These are phyloP conservation scores for Aythya baeri DNA, from an alignment of 2,113 vertebrate species.

Conservation along the genomic window DNA sequence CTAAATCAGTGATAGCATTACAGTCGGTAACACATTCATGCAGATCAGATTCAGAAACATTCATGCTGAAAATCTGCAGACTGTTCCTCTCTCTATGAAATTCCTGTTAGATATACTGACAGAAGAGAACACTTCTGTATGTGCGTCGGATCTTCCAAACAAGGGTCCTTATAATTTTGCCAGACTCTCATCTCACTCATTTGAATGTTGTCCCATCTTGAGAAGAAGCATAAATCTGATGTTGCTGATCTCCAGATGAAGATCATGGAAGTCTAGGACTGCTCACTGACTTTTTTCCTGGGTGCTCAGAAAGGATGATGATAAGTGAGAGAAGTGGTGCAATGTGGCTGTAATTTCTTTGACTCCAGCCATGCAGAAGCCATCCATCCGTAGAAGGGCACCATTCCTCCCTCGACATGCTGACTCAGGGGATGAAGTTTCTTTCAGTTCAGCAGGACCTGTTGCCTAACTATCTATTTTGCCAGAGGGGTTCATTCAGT, in stretches of 20 bases:
- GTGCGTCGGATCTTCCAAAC: background rate
- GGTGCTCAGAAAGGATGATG: background rate
- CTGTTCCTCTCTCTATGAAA: background rate
- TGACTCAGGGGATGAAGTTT: background rate
- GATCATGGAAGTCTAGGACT: background rate
- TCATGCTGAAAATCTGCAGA: background rate
- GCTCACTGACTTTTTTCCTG: background rate
- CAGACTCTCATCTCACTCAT: background rate
- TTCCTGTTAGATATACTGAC: background rate
- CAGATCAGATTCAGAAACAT: background rate
- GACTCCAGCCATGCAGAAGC: background rate
- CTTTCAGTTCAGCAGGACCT: background rate
- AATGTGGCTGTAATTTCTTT: background rate
- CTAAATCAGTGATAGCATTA: background rate
- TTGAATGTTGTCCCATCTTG: background rate
- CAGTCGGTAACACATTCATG: background rate
- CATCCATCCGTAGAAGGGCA: background rate
- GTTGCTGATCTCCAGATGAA: background rate
- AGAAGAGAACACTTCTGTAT: background rate
- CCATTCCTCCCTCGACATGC: background rate
- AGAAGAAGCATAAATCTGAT: background rate
- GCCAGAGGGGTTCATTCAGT: background rate
- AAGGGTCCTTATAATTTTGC: background rate
- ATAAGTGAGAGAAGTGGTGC: background rate
- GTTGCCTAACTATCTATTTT: background rate